These are phyloP conservation scores for Eucriotettix oculatus DNA, from an alignment of 2,888 invertebrate genomes.

Conservation along the genomic window DNA sequence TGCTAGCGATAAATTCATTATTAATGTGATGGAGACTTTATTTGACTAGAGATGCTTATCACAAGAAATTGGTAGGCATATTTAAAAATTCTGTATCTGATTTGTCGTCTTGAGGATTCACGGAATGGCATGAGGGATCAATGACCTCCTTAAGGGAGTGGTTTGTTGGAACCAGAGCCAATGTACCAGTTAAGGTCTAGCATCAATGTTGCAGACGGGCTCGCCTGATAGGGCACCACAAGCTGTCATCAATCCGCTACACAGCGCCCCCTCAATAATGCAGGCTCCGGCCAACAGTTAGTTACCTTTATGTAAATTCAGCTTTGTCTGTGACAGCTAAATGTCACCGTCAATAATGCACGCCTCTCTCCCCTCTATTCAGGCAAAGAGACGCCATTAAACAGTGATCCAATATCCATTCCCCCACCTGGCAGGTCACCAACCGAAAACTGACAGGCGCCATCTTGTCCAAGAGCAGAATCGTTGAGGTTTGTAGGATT, in stretches of 20 bases:
- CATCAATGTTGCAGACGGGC: neutral
- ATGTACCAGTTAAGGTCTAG: neutral
- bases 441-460: too few species aligned
- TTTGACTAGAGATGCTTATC: too few species aligned
- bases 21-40: too few species aligned
- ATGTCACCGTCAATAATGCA: slow-evolving; percentile 11
- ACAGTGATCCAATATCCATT: neutral
- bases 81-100: too few species aligned
- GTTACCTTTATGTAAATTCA: slow-evolving; percentile 14
- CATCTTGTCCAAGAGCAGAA: too few species aligned
- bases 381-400: neutral
- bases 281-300: slow-evolving; percentile 6
- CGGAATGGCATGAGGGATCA: too few species aligned
- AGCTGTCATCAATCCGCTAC: neutral
- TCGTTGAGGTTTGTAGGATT: too few species aligned
- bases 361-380: neutral
- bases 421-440: too few species aligned
- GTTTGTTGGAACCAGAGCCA: neutral
- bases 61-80: too few species aligned
- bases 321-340: slow-evolving; percentile 11
- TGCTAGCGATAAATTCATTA: too few species aligned
- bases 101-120: too few species aligned
- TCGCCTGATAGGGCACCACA: neutral
- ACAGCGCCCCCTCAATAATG: slow-evolving; percentile 7
- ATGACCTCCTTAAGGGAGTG: too few species aligned